A percentile compares a stretch with the other conserved stretches of the same genome.
phyloP scores from a whole-genome alignment of 2,888 invertebrate species.

The Limnephilus lunatus region DNA sequence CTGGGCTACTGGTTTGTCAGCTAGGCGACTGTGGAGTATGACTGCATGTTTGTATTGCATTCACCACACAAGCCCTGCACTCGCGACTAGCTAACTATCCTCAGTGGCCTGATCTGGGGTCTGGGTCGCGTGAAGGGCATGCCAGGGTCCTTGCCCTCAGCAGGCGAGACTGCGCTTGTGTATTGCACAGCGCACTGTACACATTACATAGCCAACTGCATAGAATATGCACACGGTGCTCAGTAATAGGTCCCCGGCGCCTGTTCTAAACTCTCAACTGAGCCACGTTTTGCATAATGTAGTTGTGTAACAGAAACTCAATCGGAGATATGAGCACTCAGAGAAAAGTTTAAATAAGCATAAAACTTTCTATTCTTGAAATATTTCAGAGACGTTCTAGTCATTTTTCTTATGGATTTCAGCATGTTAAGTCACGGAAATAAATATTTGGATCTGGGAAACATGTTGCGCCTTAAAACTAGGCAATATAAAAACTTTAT shows the following conservation, averaged over 20 bases:
- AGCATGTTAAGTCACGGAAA: too few relatives aligned
- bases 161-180: conserved; percentile 7
- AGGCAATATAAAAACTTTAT: too few relatives aligned
- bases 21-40: not conserved
- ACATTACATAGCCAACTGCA: not conserved
- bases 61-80: not conserved
- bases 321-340: not conserved
- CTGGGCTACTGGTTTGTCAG: not conserved
- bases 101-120: not conserved
- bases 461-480: too few relatives aligned
- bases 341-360: not conserved
- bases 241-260: not conserved
- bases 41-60: not conserved
- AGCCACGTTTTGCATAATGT: not conserved
- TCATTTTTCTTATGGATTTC: too few relatives aligned
- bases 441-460: too few relatives aligned
- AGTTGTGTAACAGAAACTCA: not conserved
- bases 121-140: conserved; percentile 43
- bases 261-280: not conserved
- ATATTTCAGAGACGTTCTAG: too few relatives aligned
- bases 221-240: not conserved
- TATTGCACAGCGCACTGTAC: not conserved
- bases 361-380: not conserved
- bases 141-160: conserved; percentile 13
- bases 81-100: conserved; percentile 18